Base-by-base conservation (phyloP, 2,113 vertebrate genomes). In the Ctenodactylus gundi region DNA sequence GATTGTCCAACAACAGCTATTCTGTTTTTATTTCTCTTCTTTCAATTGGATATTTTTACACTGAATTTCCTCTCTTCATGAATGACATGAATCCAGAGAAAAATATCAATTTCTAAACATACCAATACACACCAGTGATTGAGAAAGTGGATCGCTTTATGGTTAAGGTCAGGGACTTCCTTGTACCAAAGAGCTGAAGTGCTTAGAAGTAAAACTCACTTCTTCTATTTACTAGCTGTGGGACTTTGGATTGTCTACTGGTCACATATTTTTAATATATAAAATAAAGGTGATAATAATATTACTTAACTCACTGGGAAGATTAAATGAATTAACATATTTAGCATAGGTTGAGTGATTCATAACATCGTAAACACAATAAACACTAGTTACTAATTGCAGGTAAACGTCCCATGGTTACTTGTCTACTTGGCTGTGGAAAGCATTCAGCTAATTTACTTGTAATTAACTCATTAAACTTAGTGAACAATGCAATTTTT, bases 381-480 rank as follows among this genome's bases (percentile, higher is more conserved):
- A 78, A 89, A 60, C 41, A 41, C 39, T 81, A 53, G 7, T 67
- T 88, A 20, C 13, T 39, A 27, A 72, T 91, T 41, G 0, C 17
- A 85, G 14, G 31, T 34, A 51, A 64, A 93, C 64, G 5, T 34
- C 25, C 78, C 23, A 58, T 21, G 31, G 68, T 6, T 87, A 88
- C 72, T 80, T 49, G 64, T 73, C 55, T n/a, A 64, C 11, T 13
- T 84, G 41, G 34, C 4, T 87, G 85, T 86, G 21, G 46, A 92
- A 86, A 6, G 2, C 67, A 29, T 84, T 75, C 21, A 6, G 41
- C 68, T 90, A 88, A 93, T 75, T 95, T 76, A 60, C 27, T 84
- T 90, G 27, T 85, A 21, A 81, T 36, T 81, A 88, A 53, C 68
- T 85, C 55, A 62, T 81, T 81, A 67, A 96, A 72, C 9, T 58